These are phyloP conservation scores for Hyla sarda DNA, from an alignment of 2,113 vertebrate species.

Conservation along the genomic window DNA sequence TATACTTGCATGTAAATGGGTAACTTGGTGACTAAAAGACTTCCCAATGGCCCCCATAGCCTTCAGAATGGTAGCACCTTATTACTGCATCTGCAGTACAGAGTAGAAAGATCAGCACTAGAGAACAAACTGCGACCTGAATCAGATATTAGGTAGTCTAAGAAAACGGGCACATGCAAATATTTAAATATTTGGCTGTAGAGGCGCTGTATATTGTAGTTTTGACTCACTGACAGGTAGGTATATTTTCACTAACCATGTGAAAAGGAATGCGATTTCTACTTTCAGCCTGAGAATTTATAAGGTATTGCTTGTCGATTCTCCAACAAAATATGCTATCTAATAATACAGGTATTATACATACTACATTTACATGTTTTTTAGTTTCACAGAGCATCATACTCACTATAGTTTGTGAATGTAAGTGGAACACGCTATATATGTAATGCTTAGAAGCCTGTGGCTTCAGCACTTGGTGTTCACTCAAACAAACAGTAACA, in stretches of 20 bases:
- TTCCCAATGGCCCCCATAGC: not conserved
- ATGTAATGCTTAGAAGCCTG: not conserved
- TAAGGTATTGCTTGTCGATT: not conserved
- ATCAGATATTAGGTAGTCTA: not conserved
- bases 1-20: not conserved
- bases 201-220: not conserved
- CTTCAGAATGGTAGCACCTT: not conserved
- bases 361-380: not conserved
- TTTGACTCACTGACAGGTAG: not conserved
- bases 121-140: not conserved
- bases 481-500: not conserved
- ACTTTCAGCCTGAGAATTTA: not conserved
- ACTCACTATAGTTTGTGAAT: not conserved
- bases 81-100: not conserved
- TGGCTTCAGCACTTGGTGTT: not conserved
- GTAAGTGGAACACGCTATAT: not conserved
- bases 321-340: not conserved
- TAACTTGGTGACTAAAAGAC: not conserved
- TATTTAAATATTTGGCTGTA: not conserved
- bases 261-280: not conserved
- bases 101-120: not conserved
- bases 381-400: not conserved
- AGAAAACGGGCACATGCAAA: not conserved
- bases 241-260: not conserved
- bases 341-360: not conserved